Base-by-base conservation (phyloP, 2,113 vertebrate species). In the Ctenodactylus gundi region DNA sequence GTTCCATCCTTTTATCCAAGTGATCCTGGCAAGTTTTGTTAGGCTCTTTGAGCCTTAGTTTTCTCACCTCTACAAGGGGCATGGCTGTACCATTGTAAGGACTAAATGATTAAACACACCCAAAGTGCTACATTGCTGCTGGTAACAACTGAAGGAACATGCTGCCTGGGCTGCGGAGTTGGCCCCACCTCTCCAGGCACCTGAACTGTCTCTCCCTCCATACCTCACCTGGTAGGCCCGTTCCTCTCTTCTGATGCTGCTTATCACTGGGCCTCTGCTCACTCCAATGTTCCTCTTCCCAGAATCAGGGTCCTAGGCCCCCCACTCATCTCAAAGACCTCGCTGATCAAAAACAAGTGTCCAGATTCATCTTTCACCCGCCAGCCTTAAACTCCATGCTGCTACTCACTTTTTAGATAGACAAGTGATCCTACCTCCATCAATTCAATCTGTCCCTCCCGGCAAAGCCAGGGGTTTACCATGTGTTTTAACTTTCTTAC, bases 401-500 rank as follows among this genome's bases (percentile, higher is more conserved):
- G 64, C 70, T 18, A 21, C 0, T 31, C 55, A 34, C 34, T 78
- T 77, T n/a, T 73, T 21, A 64, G 41, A 55, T 57, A 20, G 4
- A 17, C 27, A 34, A 73, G 4, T 15, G 29, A 46, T 34, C 34
- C 44, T 23, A 62, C 36, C n/a, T n/a, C n/a, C 12, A 25, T 18
- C 7, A 49, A 31, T 4, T 27, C 34, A 62, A 15, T 67, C n/a
- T 4, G 58, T 12, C 70, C 9, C 46, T 85, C 46, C 49, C 72
- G 72, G 85, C 39, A 36, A 92, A 88, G 73, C 64, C 58, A 18
- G 53, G 55, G 85, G 27, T 18, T 62, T 25, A 10, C 64, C 7
- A 4, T 0, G 0, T 3, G 5, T 51, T n/a, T 73, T 6, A 14
- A 49, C 9, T 55, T 58, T 41, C n/a, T 77, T 23, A 44, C 5